A percentile compares a stretch with the other conserved stretches of the same genome.
These are phyloP conservation scores for Cygnus buccinator DNA, from an alignment of 2,113 vertebrate genomes.

Conservation along the genomic window DNA sequence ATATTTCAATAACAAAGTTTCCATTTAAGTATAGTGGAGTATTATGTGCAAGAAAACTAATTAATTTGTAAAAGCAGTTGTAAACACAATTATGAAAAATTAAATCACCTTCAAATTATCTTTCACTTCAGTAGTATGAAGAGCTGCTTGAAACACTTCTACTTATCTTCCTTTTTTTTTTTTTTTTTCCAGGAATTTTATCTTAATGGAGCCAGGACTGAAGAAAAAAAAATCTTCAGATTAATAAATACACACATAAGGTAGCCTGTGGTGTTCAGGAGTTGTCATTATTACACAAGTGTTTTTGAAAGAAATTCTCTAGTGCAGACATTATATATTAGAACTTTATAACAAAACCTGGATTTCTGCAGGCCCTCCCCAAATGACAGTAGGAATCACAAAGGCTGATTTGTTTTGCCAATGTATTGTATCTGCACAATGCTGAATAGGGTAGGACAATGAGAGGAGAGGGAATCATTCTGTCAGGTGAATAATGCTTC, in stretches of 20 bases:
- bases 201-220: background rate
- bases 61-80: background rate
- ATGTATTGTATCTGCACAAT: background rate
- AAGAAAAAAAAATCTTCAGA: background rate
- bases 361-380: background rate
- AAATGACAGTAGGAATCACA: background rate
- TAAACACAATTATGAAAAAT: background rate
- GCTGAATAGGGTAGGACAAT: background rate
- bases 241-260: background rate
- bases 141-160: background rate
- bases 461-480: background rate
- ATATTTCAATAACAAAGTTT: background rate
- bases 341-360: background rate
- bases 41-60: background rate
- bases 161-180: background rate
- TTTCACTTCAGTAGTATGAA: background rate
- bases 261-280: background rate
- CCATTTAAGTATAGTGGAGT: background rate
- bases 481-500: background rate
- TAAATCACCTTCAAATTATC: background rate
- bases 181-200: background rate
- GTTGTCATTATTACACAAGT: background rate
- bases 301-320: background rate
- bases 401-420: background rate
- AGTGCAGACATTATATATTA: background rate